Evolutionary conservation across 2,113 vertebrate genomes (phyloP), one percentile per base, ranked within the genome.

Genomic region (Nycticorax nycticorax): DNA sequence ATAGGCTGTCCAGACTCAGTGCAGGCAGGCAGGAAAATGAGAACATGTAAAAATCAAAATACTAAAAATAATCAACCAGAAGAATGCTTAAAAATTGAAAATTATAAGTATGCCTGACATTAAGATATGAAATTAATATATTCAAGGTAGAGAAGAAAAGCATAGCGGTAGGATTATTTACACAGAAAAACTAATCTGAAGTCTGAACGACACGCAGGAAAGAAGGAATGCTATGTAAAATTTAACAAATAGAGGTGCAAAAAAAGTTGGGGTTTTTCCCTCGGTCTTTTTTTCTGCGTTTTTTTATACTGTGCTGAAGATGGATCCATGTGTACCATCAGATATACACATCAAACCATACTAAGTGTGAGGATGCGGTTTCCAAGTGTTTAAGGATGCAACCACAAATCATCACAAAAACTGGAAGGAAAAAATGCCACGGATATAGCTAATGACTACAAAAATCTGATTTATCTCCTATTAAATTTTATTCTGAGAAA

Each of bases 71-170:
- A 73, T 83, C 71, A 80, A 39, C 26, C 30, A 69, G 45, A 90
- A 88, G 55, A 88, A 83, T 74, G 45, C 41, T 23, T 23, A 50
- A 93, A 92, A 92, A 57, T 48, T 80, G 55, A 69, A 86, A 84
- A 62, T 81, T 2, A 8, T 27, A 62, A 60, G 23, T 33, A 35
- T 30, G 28, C 8, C 57, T 88, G 85, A 41, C 50, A 57, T 76
- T 35, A 83, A 50, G 66, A 33, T 14, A 84, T 5, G 32, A 80
- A 89, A 86, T 84, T 69, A 62, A 53, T 73, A 28, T 35, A 83
- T 4, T 6, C 32, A 64, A 57, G 35, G 27, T 52, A 72, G 19
- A 48, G 55, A 90, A 74, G 45, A 91, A 92, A 94, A 89, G 24
- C 45, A 63, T 10, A 85, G 68, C 2, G 1, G 43, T 37, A 27